Conservation (phyloP, 92 coral and sea anemone species). For the Galaxea fascicularis region DNA sequence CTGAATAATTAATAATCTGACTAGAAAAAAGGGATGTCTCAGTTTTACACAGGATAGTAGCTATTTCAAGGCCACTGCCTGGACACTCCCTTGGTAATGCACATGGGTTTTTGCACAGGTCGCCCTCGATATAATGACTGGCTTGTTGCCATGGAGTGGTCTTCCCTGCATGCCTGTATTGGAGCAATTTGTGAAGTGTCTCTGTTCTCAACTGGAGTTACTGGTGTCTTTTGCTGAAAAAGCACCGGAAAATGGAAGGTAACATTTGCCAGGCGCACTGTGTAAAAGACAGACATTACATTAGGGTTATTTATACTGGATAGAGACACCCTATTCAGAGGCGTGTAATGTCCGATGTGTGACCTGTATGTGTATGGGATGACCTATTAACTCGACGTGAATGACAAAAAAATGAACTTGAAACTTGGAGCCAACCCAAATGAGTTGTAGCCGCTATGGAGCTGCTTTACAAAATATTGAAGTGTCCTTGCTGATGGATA, state of each 20-base stretch:
- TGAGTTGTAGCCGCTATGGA: no score
- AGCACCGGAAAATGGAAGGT: conserved; percentile 60
- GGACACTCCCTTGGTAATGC: background rate
- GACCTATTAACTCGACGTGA: no score
- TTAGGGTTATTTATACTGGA: background rate
- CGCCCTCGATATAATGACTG: conserved; percentile 69
- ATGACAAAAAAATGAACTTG: no score
- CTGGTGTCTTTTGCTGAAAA: conserved; percentile 56
- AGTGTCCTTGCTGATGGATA: no score
- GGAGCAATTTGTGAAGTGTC: conserved; percentile 72
- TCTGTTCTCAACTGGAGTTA: conserved; percentile 66
- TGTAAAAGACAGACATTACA: background rate
- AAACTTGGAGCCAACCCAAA: no score
- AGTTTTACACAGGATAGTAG: no score
- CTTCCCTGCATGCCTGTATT: conserved; percentile 72
- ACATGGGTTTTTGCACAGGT: conserved; percentile 19
- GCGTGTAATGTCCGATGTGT: no score
- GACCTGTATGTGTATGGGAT: no score
- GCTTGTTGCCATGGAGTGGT: conserved; percentile 67
- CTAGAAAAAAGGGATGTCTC: no score
- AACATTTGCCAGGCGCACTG: background rate
- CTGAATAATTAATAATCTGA: no score
- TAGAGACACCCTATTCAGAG: background rate
- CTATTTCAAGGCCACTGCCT: no score
- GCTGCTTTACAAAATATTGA: no score